Conservation (phyloP, 2,797 vertebrate genomes). For the Clarias pachynema region DNA sequence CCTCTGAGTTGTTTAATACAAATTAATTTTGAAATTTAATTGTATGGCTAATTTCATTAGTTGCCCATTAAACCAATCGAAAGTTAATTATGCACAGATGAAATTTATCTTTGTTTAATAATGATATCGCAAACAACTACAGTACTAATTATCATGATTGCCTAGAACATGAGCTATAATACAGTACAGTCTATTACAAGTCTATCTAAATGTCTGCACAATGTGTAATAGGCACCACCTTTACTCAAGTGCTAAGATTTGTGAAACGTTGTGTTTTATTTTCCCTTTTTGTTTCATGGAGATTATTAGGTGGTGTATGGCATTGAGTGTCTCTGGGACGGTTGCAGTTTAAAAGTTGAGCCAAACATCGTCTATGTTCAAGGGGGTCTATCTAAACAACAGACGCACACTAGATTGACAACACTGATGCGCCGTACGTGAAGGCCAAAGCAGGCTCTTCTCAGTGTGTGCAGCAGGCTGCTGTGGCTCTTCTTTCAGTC, state of each 20-base stretch:
- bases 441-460: constrained; percentile 3
- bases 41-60: background rate
- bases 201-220: background rate
- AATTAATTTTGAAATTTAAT: background rate
- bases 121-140: background rate
- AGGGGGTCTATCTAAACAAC: background rate
- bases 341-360: background rate
- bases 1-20: background rate
- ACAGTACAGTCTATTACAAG: background rate
- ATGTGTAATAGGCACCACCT: background rate
- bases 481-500: background rate
- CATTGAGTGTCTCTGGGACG: background rate
- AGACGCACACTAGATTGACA: background rate
- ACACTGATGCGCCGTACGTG: background rate
- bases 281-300: background rate
- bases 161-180: background rate
- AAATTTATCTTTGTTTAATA: background rate
- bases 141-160: background rate
- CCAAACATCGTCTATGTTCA: background rate
- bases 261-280: background rate
- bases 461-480: constrained; percentile 1
- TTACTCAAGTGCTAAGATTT: background rate
- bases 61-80: background rate
- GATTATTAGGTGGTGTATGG: background rate
- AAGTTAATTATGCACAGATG: background rate